Evolutionary conservation across 1,140 invertebrate species (phyloP), one percentile per base, ranked within the genome.

Genomic region (Antheraea pernyi): DNA sequence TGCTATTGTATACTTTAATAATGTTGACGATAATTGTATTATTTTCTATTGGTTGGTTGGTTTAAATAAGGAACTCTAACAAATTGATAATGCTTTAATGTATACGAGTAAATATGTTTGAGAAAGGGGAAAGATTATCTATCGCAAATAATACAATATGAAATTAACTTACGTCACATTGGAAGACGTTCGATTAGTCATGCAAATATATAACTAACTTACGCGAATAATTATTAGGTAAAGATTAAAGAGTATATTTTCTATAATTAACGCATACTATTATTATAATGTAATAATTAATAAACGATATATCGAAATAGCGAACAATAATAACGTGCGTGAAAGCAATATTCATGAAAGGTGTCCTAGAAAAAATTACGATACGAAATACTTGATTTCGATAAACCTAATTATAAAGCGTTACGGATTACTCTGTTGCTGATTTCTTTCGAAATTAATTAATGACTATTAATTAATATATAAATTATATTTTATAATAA

Each of bases 361-460:
- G 81, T 85, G 80, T 84, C 74, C 77, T 79, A 80, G 80, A 87
- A 82, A 78, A 84, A 85, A 87, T 74, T 77, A 83, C 85, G 87
- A 86, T 83, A 79, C 83, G 83, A 89, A 90, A 88, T 86, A 88
- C 87, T 90, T 87, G 77, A 89, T 86, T 86, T 89, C 89, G 82
- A 82, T 81, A 73, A 91, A 90, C 86, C 88, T 91, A 91, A 90
- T 91, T 91, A 91, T 91, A 90, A 90, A 91, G 89, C 89, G 89
- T 90, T 84, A 83, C 81, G 89, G 89, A 91, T 91, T 86, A 85
- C 65, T 81, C 82, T 85, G 80, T 87, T 73, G 19, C 60, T 53
- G 46, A 53, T 53, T 42, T 64, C 37, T n/a, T 42, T 19, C 46
- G 19, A 65, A 48, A 65, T 46, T 48, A 65, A 65, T 65, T 48